Base-by-base conservation (phyloP, 37 sponge, comb jelly and placozoan species). In the Geodia barretti region DNA sequence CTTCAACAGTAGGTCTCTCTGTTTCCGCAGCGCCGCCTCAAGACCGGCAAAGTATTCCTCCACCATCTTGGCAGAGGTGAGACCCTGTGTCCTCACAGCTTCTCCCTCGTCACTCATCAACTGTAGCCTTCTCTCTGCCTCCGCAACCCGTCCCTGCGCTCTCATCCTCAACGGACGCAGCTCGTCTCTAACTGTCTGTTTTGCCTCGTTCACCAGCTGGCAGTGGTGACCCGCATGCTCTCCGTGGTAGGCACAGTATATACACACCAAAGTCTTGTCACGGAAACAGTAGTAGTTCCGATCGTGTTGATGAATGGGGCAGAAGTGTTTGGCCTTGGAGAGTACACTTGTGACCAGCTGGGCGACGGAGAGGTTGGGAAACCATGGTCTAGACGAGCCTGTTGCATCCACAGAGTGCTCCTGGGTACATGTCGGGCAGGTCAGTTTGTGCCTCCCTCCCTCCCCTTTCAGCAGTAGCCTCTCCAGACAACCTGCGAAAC, bases 161-260 rank as follows among this genome's bases (percentile, higher is more conserved):
- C 38, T n/a, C 0, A 47, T 25, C 43, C 41, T 64, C 36, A 67
- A 34, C 21, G 40, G 31, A 9, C 62, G 38, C 54, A 83, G 39
- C 9, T 8, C 1, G 1, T 21, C 24, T 17, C 73, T 42, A 33
- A 62, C 54, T 39, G 62, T 33, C 33, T 74, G 41, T 28, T 34
- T 40, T 4, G 83, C 83, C 14, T 74, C 75, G 4, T 74, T 58
- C 34, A 83, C 38, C 2, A 21, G 75, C 72, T 70, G 37, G 58
- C 83, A 83, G 14, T 73, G 29, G 36, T 83, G 83, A 2, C 38
- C 35, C 11, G 75, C 39, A 54, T 83, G 83, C 32, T 83, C 75
- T 0, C 83, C 83, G 4, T 83, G 83, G 36, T 73, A 83, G 28
- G 83, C 83, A 74, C 83, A 83, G 75, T 74, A 74, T 26, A 83